Evolutionary conservation across 2,888 invertebrate species (phyloP).

Genomic region (Drosophila kambysellisi): DNA sequence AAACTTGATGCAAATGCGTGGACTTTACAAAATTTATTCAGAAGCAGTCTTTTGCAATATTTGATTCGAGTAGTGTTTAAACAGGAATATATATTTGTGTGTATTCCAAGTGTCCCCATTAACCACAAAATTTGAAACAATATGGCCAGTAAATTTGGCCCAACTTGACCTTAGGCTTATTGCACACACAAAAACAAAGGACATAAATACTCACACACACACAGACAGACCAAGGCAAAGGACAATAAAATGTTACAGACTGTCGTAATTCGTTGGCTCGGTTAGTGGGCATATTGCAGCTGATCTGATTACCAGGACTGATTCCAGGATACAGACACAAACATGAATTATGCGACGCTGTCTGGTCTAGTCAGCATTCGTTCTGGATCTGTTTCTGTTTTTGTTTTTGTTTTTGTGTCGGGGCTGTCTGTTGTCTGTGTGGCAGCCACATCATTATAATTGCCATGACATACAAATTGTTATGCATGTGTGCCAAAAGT

Average conservation of each 20-base stretch:
- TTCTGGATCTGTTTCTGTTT: neutral
- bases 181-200: conserved; percentile 1
- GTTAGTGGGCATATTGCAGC: conserved; percentile 45
- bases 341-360: conserved; percentile 52
- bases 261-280: conserved; percentile 48
- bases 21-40: neutral
- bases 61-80: neutral
- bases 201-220: neutral
- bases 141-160: conserved; percentile 40
- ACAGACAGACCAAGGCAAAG: neutral
- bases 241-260: conserved; percentile 39
- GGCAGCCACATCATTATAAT: conserved; percentile 69
- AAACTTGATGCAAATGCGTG: neutral
- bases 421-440: conserved; percentile 26
- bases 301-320: conserved; percentile 64
- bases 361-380: conserved; percentile 18
- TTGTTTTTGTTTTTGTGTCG: neutral
- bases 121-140: conserved; percentile 47
- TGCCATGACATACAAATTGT: conserved; percentile 53
- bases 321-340: conserved; percentile 12
- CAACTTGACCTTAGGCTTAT: conserved; percentile 28
- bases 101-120: conserved; percentile 40
- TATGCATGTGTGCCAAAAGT: conserved; percentile 47
- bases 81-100: conserved; percentile 5
- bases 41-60: neutral